Evolutionary conservation across 2,113 vertebrate species (phyloP).

Genomic region (Protobothrops flavoviridis): DNA sequence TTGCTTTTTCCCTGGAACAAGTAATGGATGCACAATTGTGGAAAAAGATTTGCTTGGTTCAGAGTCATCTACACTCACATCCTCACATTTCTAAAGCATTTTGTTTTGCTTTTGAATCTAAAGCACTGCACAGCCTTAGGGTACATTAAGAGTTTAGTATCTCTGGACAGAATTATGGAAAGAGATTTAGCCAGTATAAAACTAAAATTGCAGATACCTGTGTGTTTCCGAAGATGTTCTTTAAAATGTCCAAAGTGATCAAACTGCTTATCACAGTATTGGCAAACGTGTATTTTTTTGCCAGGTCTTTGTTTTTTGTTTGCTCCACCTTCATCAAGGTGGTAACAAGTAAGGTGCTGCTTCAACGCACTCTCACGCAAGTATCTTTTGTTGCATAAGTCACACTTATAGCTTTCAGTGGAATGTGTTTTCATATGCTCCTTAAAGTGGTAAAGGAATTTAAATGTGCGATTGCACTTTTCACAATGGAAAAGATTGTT

Average conservation of each 20-base stretch:
- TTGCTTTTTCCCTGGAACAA: background rate
- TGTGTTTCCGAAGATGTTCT: constrained; percentile 96
- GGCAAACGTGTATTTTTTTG: constrained; percentile 95
- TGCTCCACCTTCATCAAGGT: constrained; percentile 87
- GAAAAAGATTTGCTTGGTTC: background rate
- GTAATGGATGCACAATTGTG: background rate
- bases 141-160: background rate
- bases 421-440: constrained; percentile 96
- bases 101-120: background rate
- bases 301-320: constrained; percentile 85
- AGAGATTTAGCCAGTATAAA: background rate
- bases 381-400: constrained; percentile 92
- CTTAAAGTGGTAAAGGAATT: constrained; percentile 98
- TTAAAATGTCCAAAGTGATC: constrained; percentile 98
- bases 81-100: background rate
- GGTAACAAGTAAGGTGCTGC: constrained; percentile 89
- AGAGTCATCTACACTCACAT: background rate
- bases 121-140: background rate
- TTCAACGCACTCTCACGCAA: constrained; percentile 95
- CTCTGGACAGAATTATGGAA: background rate
- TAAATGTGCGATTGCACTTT: constrained; percentile 94
- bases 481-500: constrained; percentile 94
- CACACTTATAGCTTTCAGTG: constrained; percentile 87
- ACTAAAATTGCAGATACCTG: constrained; percentile 73
- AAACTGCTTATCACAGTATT: constrained; percentile 96